These are phyloP conservation scores for Chinchilla lanigera DNA, from an alignment of 2,113 vertebrate genomes.

Conservation along the genomic window DNA sequence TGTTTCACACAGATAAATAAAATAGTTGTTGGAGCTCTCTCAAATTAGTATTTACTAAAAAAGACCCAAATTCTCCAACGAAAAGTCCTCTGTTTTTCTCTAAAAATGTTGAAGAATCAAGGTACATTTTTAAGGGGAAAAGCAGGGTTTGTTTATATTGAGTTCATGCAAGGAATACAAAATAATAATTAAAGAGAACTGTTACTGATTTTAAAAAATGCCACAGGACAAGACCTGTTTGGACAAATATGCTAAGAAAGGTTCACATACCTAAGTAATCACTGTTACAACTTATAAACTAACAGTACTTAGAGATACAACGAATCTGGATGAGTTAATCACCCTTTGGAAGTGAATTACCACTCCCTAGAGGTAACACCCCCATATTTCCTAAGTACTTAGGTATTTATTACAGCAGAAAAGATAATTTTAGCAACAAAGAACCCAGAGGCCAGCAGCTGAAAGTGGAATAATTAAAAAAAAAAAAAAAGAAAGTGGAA, in stretches of 20 bases:
- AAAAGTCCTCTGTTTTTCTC: neutral
- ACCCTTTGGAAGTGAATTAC: neutral
- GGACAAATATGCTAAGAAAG: neutral
- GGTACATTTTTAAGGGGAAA: neutral
- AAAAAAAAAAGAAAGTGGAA: no score
- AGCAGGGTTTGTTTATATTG: neutral
- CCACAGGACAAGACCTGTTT: no score
- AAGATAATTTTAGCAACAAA: neutral
- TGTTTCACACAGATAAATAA: neutral
- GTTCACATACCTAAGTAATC: neutral
- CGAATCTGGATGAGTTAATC: neutral
- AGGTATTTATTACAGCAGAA: neutral
- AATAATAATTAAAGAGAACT: neutral
- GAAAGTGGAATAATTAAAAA: neutral
- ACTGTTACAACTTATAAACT: accelerated
- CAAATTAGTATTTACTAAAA: neutral
- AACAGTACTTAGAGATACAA: accelerated
- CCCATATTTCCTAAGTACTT: accelerated
- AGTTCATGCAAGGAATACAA: neutral
- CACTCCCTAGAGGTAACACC: accelerated
- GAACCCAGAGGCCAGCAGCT: neutral
- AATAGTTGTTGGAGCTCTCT: neutral
- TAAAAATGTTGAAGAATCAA: neutral
- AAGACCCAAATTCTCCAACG: neutral
- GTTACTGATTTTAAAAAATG: neutral